Evolutionary conservation across 2,113 vertebrate species (phyloP).

Genomic region (Oxyura jamaicensis): DNA sequence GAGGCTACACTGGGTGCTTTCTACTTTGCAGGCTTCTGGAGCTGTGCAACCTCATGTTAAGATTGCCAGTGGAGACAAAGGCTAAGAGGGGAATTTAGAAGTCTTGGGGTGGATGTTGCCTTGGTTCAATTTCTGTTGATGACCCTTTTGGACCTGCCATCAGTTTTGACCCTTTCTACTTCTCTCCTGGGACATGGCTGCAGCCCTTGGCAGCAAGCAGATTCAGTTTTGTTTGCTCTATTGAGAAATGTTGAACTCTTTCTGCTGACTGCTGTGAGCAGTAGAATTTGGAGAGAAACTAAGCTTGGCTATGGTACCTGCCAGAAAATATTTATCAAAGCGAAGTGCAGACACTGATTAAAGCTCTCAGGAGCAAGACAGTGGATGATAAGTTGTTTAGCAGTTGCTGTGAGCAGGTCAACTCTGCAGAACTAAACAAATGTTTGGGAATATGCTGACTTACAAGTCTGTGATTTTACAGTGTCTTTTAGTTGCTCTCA

Average conservation of each 20-base stretch:
- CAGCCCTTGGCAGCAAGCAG: neutral
- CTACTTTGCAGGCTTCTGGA: neutral
- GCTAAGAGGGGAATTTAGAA: neutral
- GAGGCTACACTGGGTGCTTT: neutral
- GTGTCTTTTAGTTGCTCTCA: neutral
- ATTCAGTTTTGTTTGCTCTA: neutral
- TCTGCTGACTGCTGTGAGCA: neutral
- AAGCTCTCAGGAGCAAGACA: neutral
- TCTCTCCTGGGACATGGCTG: neutral
- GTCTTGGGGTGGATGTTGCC: neutral
- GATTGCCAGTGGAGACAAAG: fast-evolving
- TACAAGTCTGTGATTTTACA: neutral
- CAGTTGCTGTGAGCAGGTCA: neutral
- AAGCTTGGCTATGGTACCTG: neutral
- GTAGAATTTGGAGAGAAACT: neutral
- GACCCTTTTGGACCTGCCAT: neutral
- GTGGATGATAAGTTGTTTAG: neutral
- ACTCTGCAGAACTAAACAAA: neutral
- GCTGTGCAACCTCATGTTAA: fast-evolving
- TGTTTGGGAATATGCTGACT: neutral
- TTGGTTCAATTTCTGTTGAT: neutral
- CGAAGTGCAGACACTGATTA: neutral
- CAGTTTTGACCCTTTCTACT: neutral
- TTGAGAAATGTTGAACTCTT: neutral
- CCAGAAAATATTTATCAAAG: neutral